Evolutionary conservation across 1,140 invertebrate genomes (phyloP).

Genomic region (Drosophila grimshawi): DNA sequence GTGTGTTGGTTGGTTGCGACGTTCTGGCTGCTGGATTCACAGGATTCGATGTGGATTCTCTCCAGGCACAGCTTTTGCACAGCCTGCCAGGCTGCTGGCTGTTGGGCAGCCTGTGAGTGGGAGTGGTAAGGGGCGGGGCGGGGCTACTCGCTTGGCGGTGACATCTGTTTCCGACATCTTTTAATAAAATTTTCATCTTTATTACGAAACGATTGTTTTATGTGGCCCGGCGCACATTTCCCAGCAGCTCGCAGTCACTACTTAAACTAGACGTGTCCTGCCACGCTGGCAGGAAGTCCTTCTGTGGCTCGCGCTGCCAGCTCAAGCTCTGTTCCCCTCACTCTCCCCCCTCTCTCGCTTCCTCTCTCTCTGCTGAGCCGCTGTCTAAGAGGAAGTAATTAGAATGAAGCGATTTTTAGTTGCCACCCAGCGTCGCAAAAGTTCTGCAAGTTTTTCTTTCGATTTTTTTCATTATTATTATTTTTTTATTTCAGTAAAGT

Average conservation of each 20-base stretch:
- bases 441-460: slow-evolving; percentile 32
- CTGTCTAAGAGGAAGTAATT: slow-evolving; percentile 72
- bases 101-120: not conserved
- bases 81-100: not conserved
- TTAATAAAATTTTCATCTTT: slow-evolving; percentile 85
- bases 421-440: slow-evolving; percentile 42
- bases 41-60: slow-evolving; percentile 13
- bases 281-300: slow-evolving; percentile 58
- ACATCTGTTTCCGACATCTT: slow-evolving; percentile 85
- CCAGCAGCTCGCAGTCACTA: slow-evolving; percentile 27
- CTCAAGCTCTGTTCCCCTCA: not conserved
- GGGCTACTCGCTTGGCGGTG: slow-evolving; percentile 53
- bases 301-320: slow-evolving; percentile 53
- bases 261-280: slow-evolving; percentile 68
- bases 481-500: slow-evolving; percentile 21
- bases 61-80: slow-evolving; percentile 13
- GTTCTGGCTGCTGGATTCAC: slow-evolving; percentile 5
- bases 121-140: slow-evolving; percentile 10
- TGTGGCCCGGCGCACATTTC: slow-evolving; percentile 44
- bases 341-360: not conserved
- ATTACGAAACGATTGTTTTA: slow-evolving; percentile 84
- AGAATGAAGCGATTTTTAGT: slow-evolving; percentile 82
- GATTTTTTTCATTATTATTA: slow-evolving; percentile 20
- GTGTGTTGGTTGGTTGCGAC: slow-evolving; percentile 53
- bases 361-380: not conserved